Base-by-base conservation (phyloP, 92 coral and sea anemone genomes). In the Phenganax subtilis region DNA sequence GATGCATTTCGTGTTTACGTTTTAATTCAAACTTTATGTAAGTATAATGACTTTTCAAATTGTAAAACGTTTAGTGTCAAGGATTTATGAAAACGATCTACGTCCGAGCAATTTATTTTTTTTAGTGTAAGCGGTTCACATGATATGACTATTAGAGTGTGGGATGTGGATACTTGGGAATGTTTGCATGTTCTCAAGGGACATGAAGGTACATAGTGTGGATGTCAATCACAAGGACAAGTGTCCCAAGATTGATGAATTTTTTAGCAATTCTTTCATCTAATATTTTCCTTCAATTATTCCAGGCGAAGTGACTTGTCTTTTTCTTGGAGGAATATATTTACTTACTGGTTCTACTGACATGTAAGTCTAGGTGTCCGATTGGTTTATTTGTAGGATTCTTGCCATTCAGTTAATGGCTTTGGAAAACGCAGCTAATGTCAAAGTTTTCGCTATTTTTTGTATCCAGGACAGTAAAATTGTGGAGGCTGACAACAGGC, bases 81-180 rank as follows among this genome's bases (percentile, higher is more conserved):
- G 15, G 57, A 14, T 25, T 78, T 58, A 12, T 78, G 37, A 78
- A 31, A 20, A 61, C 14, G 25, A n/a, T 54, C 44, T 78, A 12
- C 7, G 20, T 12, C 8, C 20, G 37, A 27, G 9, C 10, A 27
- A 31, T 47, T 70, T 64, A 9, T 64, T 14, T 59, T 68, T 80
- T 76, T 77, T 71, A 96, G 99, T 47, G 91, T 92, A 1, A 89
- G 91, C 12, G 99, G 99, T 53, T 96, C 99, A 58, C 97, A 96
- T 85, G 99, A 96, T 88, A 81, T 82, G 67, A 96, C 99, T 0
- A 80, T 90, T 10, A 89, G 99, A 54, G 82, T 96, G 70, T 96
- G 99, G 99, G 87, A 87, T 71, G 73, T 86, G 79, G 78, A 51
- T 75, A 87, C 91, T 14, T 96, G 97, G 99, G 99, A 92, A 71